A percentile compares a stretch with the other conserved stretches of the same genome.
These are phyloP conservation scores for Gymnocheta viridis DNA, from an alignment of 2,888 invertebrate genomes.

Conservation along the genomic window DNA sequence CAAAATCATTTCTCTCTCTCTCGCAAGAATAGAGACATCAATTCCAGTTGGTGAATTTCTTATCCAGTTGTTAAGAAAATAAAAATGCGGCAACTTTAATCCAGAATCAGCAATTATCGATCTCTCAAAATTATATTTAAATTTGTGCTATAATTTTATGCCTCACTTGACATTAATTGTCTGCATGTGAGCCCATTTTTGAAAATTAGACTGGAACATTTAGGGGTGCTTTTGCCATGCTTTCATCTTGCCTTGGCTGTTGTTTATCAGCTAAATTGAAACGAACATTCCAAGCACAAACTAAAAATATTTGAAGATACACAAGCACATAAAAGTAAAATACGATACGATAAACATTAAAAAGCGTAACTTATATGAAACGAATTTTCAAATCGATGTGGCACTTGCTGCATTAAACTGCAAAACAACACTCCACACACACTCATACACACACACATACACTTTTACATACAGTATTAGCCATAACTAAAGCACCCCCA, in stretches of 20 bases:
- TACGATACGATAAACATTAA: constrained; percentile 61
- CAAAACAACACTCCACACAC: constrained; percentile 45
- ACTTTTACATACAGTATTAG: neutral
- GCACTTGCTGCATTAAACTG: constrained; percentile 68
- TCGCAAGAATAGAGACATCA: no score
- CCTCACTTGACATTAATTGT: constrained; percentile 57
- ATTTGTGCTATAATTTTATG: constrained; percentile 31
- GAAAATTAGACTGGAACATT: constrained; percentile 42
- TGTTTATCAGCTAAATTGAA: constrained; percentile 61
- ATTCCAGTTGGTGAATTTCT: no score
- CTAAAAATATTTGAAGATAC: constrained; percentile 46
- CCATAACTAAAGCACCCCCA: neutral
- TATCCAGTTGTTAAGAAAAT: no score
- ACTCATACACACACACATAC: constrained; percentile 4
- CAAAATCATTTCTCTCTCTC: no score
- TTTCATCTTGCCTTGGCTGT: constrained; percentile 53
- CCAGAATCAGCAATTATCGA: no score
- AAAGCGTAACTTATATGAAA: constrained; percentile 69
- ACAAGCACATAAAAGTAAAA: constrained; percentile 39
- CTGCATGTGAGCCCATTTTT: constrained; percentile 68
- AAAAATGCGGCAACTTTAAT: no score
- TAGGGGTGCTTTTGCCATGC: constrained; percentile 64
- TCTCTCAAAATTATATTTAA: neutral
- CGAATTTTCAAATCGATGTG: constrained; percentile 70
- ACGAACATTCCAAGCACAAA: constrained; percentile 52